Evolutionary conservation across 2,888 invertebrate species (phyloP).

Genomic region (Xestia c-nigrum): DNA sequence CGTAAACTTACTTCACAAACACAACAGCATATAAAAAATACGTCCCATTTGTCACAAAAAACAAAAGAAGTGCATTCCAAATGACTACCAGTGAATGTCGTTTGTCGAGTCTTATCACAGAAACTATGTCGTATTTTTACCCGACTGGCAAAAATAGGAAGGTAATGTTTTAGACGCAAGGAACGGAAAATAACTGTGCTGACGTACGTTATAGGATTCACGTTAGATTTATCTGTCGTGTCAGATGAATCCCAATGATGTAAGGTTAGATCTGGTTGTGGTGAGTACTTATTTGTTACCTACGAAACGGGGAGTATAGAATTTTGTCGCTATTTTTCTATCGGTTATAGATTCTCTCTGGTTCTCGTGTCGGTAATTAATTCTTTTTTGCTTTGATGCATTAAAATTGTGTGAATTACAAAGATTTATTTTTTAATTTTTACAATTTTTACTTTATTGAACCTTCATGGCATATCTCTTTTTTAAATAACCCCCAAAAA

Average conservation of each 20-base stretch:
- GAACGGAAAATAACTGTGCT: slow-evolving; percentile 41
- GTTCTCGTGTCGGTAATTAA: not conserved
- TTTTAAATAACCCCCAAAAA: not conserved
- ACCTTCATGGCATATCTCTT: no score
- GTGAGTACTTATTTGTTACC: slow-evolving; percentile 24
- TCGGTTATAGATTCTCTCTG: not conserved
- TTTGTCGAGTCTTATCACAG: slow-evolving; percentile 61
- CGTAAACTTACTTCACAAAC: slow-evolving; percentile 14
- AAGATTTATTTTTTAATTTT: no score
- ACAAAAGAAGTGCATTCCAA: slow-evolving; percentile 67
- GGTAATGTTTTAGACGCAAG: slow-evolving; percentile 31
- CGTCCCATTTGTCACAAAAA: slow-evolving; percentile 50
- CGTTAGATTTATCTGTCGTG: slow-evolving; percentile 44
- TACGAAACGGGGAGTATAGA: not conserved
- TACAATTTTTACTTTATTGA: no score
- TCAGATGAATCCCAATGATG: slow-evolving; percentile 34
- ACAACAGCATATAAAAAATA: slow-evolving; percentile 49
- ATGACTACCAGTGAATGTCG: slow-evolving; percentile 56
- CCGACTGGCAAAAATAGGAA: not conserved
- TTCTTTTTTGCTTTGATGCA: not conserved
- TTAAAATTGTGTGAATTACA: not conserved
- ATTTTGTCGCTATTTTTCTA: not conserved
- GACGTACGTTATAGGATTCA: slow-evolving; percentile 31
- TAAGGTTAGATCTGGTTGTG: slow-evolving; percentile 12
- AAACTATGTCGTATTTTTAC: slow-evolving; percentile 41